Percentiles rank a stretch among this genome's conserved stretches.
phyloP scores from a whole-genome alignment of 2,888 invertebrate species.

The Bellardia pandia region DNA sequence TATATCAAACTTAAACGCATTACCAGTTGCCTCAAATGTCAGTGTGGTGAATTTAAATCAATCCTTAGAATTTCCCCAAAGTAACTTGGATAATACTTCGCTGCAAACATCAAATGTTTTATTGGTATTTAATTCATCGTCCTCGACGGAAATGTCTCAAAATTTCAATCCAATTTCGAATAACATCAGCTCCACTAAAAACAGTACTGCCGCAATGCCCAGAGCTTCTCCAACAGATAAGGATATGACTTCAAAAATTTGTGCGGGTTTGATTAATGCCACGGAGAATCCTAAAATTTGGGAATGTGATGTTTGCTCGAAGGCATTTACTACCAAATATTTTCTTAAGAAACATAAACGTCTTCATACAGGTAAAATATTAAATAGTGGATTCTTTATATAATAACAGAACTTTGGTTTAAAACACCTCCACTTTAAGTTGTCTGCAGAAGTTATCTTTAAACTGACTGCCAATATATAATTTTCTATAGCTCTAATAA shows the following conservation, averaged over 20 bases:
- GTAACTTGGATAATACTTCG: conserved; percentile 38
- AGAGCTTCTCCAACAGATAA: conserved; percentile 1
- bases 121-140: conserved; percentile 67
- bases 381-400: neutral
- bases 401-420: no score
- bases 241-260: neutral
- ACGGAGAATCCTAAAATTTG: conserved; percentile 89
- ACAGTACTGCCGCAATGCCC: neutral
- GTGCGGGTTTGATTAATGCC: conserved; percentile 45
- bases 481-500: no score
- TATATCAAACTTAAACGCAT: conserved; percentile 27
- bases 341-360: conserved; percentile 95
- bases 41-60: conserved; percentile 59
- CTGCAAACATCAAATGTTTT: conserved; percentile 69
- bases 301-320: conserved; percentile 93
- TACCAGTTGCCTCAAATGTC: conserved; percentile 55
- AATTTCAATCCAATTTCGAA: conserved; percentile 5
- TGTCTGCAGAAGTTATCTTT: no score
- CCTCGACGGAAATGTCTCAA: conserved; percentile 1
- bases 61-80: conserved; percentile 62
- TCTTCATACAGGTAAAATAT: conserved; percentile 89
- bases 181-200: neutral
- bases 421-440: no score
- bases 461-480: no score
- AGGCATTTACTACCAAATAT: conserved; percentile 94